phyloP scores from a whole-genome alignment of 2,113 vertebrate genomes.

The Clarias batrachus region DNA sequence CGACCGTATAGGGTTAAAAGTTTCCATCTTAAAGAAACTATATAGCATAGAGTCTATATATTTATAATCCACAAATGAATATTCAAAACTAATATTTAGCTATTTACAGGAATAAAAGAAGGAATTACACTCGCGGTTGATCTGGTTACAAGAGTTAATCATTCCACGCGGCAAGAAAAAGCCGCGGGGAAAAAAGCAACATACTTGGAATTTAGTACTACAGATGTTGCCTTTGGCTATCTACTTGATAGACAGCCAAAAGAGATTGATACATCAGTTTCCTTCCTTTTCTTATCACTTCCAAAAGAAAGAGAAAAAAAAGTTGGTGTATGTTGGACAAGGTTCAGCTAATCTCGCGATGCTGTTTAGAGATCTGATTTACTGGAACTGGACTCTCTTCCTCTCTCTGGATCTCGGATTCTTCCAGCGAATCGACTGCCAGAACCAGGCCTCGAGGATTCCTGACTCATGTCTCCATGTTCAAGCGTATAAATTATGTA shows the following conservation, averaged over 20 bases:
- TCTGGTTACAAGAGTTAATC: neutral
- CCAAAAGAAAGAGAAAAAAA: neutral
- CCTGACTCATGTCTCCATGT: constrained; percentile 24
- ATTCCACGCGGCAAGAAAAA: neutral
- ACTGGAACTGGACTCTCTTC: constrained; percentile 31
- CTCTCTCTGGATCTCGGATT: constrained; percentile 27
- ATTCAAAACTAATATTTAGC: neutral
- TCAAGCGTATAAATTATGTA: constrained; percentile 32
- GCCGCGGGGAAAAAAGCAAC: neutral
- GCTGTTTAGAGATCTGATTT: constrained; percentile 34
- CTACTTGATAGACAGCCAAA: neutral
- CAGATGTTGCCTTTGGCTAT: constrained; percentile 28
- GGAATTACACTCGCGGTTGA: neutral
- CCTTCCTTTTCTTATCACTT: neutral
- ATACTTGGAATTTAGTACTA: neutral
- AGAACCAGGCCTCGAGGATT: constrained; percentile 25
- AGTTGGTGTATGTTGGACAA: neutral
- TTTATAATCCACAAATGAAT: neutral
- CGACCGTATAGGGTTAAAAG: too few relatives aligned
- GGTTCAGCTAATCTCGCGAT: constrained; percentile 15
- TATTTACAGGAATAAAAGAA: neutral
- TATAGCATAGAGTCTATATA: neutral
- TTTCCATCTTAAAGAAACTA: neutral
- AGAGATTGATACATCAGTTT: neutral
- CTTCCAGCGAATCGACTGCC: constrained; percentile 23